These are phyloP conservation scores for Lycaena phlaeas DNA, from an alignment of 2,888 invertebrate genomes.

Conservation along the genomic window DNA sequence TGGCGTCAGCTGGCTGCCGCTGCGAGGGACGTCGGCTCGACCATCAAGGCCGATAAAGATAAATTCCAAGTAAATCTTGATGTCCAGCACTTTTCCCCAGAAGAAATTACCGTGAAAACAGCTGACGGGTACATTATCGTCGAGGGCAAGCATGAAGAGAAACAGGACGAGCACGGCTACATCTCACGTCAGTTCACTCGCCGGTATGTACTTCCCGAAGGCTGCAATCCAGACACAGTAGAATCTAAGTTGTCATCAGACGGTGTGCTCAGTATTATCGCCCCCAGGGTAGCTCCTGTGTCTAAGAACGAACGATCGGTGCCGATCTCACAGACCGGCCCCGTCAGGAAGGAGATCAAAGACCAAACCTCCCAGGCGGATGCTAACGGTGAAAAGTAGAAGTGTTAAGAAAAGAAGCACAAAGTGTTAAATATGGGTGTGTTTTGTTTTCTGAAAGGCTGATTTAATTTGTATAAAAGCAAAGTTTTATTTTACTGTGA, in stretches of 20 bases:
- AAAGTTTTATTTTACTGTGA: not conserved
- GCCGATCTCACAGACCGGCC: conserved; percentile 73
- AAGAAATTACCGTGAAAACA: conserved; percentile 81
- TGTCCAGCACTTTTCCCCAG: conserved; percentile 81
- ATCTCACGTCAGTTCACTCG: conserved; percentile 81
- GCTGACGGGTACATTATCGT: conserved; percentile 77
- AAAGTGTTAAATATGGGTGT: not conserved
- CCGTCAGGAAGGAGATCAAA: conserved; percentile 57
- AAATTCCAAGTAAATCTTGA: conserved; percentile 78
- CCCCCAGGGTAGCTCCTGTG: conserved; percentile 52
- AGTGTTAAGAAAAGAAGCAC: conserved; percentile 6
- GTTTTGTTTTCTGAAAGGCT: not conserved
- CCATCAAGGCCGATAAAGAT: conserved; percentile 60
- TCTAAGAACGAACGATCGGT: conserved; percentile 58
- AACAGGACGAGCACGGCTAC: conserved; percentile 79
- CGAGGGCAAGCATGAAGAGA: conserved; percentile 84
- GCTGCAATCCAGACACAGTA: conserved; percentile 77
- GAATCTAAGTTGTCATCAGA: conserved; percentile 81
- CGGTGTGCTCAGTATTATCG: conserved; percentile 79
- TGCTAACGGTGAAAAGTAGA: conserved; percentile 15
- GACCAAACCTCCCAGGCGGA: conserved; percentile 38
- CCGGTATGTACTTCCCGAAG: conserved; percentile 80
- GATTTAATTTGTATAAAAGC: not conserved
- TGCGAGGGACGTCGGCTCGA: conserved; percentile 56
- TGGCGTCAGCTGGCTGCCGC: conserved; percentile 48